Conservation (phyloP, 2,113 vertebrate genomes). For the Petromus typicus region DNA sequence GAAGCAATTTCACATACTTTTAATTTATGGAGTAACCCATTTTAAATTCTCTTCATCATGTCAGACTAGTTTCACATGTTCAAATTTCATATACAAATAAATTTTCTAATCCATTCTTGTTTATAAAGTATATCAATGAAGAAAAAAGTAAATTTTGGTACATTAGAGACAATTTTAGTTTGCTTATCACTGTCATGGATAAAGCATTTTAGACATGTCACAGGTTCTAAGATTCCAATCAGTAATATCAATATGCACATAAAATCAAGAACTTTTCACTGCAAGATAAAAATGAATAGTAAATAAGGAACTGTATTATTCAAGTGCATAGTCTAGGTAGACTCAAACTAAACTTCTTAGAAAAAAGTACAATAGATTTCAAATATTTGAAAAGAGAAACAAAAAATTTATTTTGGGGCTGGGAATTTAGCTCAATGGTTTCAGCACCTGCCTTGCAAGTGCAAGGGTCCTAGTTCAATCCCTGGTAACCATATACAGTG, state of each 20-base stretch:
- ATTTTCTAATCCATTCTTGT: slow-evolving; percentile 36
- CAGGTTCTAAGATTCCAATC: neutral
- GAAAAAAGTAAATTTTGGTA: neutral
- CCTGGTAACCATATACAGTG: too few species aligned
- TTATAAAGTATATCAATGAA: neutral
- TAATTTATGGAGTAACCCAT: slow-evolving; percentile 67
- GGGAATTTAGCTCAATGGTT: too few species aligned
- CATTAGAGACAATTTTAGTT: neutral
- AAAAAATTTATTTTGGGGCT: neutral
- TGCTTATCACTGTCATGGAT: neutral
- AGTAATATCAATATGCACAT: neutral
- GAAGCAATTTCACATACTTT: slow-evolving; percentile 71
- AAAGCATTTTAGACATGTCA: neutral
- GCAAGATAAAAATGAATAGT: neutral
- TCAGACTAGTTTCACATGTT: slow-evolving; percentile 76
- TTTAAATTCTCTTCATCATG: slow-evolving; percentile 73
- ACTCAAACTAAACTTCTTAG: neutral
- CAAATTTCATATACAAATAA: slow-evolving; percentile 63
- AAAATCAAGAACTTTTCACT: neutral
- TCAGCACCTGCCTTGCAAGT: too few species aligned
- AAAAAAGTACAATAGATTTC: neutral
- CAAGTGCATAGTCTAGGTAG: neutral
- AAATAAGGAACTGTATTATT: neutral
- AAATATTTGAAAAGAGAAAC: neutral
- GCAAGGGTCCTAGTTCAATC: too few species aligned